Evolutionary conservation across 1,140 invertebrate species (phyloP), one percentile per base, ranked within the genome.

Genomic region (Laupala kohalensis): DNA sequence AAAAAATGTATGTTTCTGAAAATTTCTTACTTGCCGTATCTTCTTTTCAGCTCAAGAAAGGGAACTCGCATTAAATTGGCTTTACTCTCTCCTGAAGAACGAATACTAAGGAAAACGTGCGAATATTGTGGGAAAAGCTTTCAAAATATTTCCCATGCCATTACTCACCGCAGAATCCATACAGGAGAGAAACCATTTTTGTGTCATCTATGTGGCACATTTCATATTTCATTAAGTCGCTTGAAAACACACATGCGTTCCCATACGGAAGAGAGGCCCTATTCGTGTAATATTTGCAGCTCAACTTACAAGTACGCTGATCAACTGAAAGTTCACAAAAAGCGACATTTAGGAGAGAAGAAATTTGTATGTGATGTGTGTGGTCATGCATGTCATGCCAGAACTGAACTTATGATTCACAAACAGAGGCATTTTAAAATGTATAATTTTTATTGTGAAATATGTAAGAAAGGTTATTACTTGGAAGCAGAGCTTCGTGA

Each of bases 221-320:
- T 3, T 77, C 76, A 71, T 72, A 73, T 5, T 78, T 79, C 66
- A 72, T 78, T 75, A 77, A 0, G 73, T 69, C 0, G 75, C 73
- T 82, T 85, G 26, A 77, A 84, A 69, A 88, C 89, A 72, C 89
- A 89, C 77, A 82, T 86, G 9, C 37, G 19, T 2, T 72, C 75
- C 5, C 79, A 81, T 72, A 73, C 75, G 26, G 74, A 80, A 69
- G 77, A 78, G 62, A 75, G 76, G 3, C 77, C 78, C 0, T 78
- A 75, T 62, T 75, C 76, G 19, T 81, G 79, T 74, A 73, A 78
- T 62, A 71, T 77, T n/a, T 80, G 79, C 69, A 73, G 84, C 87
- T 69, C 86, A 86, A 5, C 69, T 67, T 86, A n/a, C 77, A 70
- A 70, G 24, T 25, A 30, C 19, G 24, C 53, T 24, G 5, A 19